A percentile compares a stretch with the other conserved stretches of the same genome.
Evolutionary conservation across 2,888 invertebrate genomes (phyloP).

Genomic region (Epinotia ramella): DNA sequence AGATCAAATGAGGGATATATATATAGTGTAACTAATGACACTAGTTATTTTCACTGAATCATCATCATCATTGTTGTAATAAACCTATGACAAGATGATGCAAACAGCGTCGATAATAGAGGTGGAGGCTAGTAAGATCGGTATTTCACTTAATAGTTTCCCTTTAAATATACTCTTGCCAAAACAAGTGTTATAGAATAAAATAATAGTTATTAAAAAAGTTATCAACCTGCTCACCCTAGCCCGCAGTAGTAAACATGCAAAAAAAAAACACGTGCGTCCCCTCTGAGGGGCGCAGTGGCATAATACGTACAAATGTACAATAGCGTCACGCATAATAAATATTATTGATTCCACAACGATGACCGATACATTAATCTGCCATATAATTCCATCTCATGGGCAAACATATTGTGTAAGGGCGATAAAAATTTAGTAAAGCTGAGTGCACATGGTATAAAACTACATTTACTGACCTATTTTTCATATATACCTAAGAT

Average conservation of each 20-base stretch:
- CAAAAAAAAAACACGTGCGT: conserved; percentile 48
- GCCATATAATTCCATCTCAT: conserved; percentile 64
- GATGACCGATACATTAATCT: conserved; percentile 73
- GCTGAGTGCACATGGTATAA: conserved; percentile 22
- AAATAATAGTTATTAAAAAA: conserved; percentile 18
- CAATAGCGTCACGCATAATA: conserved; percentile 66
- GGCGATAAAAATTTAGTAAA: conserved; percentile 57
- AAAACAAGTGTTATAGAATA: conserved; percentile 12
- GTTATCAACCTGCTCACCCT: conserved; percentile 44
- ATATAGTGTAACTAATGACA: too few relatives aligned
- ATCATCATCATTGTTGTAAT: too few relatives aligned
- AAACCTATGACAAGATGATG: too few relatives aligned
- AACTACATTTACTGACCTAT: background rate
- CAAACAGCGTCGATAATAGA: too few relatives aligned
- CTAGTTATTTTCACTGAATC: too few relatives aligned
- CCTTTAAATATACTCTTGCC: background rate
- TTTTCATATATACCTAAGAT: background rate
- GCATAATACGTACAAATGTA: conserved; percentile 57
- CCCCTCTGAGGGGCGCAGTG: conserved; percentile 57
- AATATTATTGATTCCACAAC: conserved; percentile 69
- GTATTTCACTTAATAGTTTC: background rate
- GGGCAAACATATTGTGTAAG: conserved; percentile 71
- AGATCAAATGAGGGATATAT: too few relatives aligned
- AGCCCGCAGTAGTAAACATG: conserved; percentile 1
- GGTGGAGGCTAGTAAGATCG: too few relatives aligned